Evolutionary conservation across 1,140 invertebrate genomes (phyloP).

Genomic region (Microvelia longipes): DNA sequence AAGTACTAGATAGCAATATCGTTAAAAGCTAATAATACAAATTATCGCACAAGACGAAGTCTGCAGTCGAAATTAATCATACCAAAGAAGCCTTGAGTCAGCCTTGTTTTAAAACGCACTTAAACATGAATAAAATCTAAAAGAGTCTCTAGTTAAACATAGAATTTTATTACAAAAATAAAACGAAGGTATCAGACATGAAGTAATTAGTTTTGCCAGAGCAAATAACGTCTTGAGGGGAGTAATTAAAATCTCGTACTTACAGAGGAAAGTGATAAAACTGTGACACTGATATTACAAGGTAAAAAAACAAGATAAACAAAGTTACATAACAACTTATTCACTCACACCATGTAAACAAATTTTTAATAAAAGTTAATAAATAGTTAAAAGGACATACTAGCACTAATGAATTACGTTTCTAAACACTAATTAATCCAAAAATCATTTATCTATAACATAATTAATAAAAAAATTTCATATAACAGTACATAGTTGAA

Average conservation of each 20-base stretch:
- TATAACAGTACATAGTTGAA: constrained; percentile 1
- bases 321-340: background rate
- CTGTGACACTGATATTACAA: background rate
- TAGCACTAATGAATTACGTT: background rate
- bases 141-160: no score
- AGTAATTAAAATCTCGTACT: background rate
- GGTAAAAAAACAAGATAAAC: background rate
- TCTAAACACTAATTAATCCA: background rate
- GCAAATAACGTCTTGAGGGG: no score
- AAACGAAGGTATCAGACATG: no score
- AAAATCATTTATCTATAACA: background rate
- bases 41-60: no score
- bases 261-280: background rate
- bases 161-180: no score
- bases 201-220: no score
- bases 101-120: background rate
- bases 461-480: background rate
- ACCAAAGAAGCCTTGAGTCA: background rate
- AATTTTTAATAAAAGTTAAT: no score
- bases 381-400: no score
- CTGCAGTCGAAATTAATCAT: background rate
- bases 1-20: no score
- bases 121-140: no score
- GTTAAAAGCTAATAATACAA: no score
- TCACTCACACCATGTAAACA: background rate